These are phyloP conservation scores for Porites rus DNA, from an alignment of 92 coral and sea anemone species.

Conservation along the genomic window DNA sequence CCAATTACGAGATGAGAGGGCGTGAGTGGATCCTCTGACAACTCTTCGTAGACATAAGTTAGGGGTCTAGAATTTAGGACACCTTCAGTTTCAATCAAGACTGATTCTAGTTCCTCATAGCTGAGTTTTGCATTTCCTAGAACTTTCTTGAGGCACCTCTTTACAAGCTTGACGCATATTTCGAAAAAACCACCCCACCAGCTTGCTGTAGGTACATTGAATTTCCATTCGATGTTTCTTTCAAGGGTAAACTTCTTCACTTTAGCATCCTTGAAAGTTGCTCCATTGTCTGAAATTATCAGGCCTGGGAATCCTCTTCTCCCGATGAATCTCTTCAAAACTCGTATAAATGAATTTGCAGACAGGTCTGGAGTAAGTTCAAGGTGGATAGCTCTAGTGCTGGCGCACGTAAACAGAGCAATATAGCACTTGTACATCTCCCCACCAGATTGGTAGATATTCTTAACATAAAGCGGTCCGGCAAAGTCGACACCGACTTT, in stretches of 20 bases:
- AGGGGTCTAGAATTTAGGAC: slow-evolving; percentile 27
- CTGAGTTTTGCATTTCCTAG: too few relatives aligned
- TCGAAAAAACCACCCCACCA: too few relatives aligned
- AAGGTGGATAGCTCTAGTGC: slow-evolving; percentile 31
- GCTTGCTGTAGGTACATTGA: too few relatives aligned
- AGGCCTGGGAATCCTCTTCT: slow-evolving; percentile 37
- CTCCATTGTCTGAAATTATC: not conserved
- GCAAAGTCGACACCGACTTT: too few relatives aligned
- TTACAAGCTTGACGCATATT: too few relatives aligned
- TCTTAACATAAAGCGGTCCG: too few relatives aligned
- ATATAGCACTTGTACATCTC: too few relatives aligned
- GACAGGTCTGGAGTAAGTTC: slow-evolving; percentile 47
- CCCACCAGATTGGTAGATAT: too few relatives aligned
- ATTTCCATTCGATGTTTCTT: not conserved
- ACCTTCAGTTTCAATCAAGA: not conserved
- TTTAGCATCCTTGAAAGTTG: too few relatives aligned
- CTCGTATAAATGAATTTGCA: slow-evolving; percentile 48
- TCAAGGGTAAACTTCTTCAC: too few relatives aligned
- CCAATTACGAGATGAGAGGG: slow-evolving; percentile 35
- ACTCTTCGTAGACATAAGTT: slow-evolving; percentile 21
- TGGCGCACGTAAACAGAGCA: not conserved
- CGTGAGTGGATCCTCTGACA: slow-evolving; percentile 24
- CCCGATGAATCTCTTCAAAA: slow-evolving; percentile 40
- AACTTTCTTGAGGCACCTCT: too few relatives aligned
- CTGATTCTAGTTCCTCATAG: too few relatives aligned